Evolutionary conservation across 2,888 invertebrate species (phyloP), one percentile per base, ranked within the genome.

Genomic region (Cantharis flavilabris): DNA sequence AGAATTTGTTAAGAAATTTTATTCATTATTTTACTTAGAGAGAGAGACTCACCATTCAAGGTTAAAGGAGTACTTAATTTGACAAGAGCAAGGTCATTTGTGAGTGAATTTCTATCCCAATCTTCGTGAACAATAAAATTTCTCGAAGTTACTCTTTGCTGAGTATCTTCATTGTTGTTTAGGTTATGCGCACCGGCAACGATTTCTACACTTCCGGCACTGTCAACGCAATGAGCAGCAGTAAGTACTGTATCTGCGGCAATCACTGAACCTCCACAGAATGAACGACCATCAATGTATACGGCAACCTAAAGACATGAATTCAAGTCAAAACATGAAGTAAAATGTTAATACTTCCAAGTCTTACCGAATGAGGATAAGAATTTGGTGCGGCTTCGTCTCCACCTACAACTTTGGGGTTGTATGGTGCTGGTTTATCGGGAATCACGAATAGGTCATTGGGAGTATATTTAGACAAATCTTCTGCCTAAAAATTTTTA

Each of bases 141-240:
- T 71, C 76, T 81, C 9, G 80, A 80, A 7, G 73, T 80, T 67
- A 83, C 75, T 89, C 0, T 84, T 28, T 73, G 88, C 81, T 86
- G 87, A 3, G 84, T 83, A 0, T 62, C 70, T 83, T 88, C 88
- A 0, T 72, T 72, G 69, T 84, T 79, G 11, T 79, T 78, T 69
- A 87, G 76, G 77, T 85, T 84, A 75, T 88, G 83, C 5, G 82
- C 84, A 9, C 83, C 84, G 62, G 82, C 71, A n/a, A 81, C 77
- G 5, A 84, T 83, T 72, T 83, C 79, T 23, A 81, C 65, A 9
- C 5, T 23, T 67, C 23, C 1, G 16, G 65, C 65, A 67, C 65
- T 76, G 82, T 87, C 90, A 85, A 89, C 89, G 84, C 91, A 91
- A 83, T 91, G 91, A 1, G 91, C 91, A 0, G 91, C 91, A 0